Conservation (phyloP, 1,140 invertebrate genomes). For the Coenobita brevimanus region DNA sequence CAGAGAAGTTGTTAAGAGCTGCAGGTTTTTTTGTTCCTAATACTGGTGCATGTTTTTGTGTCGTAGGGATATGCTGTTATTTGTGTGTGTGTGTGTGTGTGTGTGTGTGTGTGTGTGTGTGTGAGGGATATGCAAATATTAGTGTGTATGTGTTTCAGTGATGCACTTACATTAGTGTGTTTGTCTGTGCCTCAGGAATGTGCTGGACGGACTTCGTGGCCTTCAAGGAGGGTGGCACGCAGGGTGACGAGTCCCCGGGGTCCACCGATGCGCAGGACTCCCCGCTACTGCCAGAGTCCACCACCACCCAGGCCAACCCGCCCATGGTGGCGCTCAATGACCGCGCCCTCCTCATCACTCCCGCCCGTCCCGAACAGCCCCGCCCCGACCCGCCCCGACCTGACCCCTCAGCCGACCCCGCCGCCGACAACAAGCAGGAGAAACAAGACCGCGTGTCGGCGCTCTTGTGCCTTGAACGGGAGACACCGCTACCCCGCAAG, state of each 20-base stretch:
- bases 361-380: not conserved
- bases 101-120: too few species aligned
- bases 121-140: too few species aligned
- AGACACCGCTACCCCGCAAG: conserved; percentile 59
- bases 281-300: conserved; percentile 23
- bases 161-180: not conserved
- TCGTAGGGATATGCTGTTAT: too few species aligned
- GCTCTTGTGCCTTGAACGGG: conserved; percentile 45
- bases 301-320: not conserved
- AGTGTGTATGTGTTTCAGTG: not conserved
- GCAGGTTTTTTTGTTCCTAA: too few species aligned
- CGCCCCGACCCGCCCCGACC: not conserved
- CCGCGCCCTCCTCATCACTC: conserved; percentile 40
- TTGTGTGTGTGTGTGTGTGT: too few species aligned
- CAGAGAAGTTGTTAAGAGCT: too few species aligned
- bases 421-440: too few species aligned
- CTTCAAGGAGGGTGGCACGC: conserved; percentile 68
- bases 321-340: conserved; percentile 43
- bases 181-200: conserved; percentile 71
- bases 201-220: conserved; percentile 74
- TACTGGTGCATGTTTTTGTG: too few species aligned
- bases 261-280: conserved; percentile 12
- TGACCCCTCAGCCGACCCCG: conserved; percentile 29
- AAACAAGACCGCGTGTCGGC: conserved; percentile 45
- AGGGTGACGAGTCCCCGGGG: conserved; percentile 16